Base-by-base conservation (phyloP, 2,113 vertebrate genomes). In the Tragelaphus buxtoni region DNA sequence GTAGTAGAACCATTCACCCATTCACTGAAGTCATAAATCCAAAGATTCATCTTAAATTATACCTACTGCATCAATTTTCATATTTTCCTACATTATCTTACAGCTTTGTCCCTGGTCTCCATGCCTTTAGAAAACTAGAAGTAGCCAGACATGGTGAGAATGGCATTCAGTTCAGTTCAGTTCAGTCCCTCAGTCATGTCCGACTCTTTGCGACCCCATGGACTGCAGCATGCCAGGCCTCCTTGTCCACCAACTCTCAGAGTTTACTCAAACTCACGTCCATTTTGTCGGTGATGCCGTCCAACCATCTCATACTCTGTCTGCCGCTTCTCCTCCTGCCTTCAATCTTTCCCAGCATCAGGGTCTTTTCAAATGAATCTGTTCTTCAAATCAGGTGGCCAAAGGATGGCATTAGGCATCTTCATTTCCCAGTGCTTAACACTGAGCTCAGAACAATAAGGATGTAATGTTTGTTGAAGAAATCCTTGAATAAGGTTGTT, bases 311-410 rank as follows among this genome's bases (percentile, higher is more conserved):
- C 65, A 72, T 6, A 22, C 35, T 39, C n/a, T 39, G 65, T 69
- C 5, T 1, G n/a, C n/a, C 0, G 0, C n/a, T 39, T 39, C 20
- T 72, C 4, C 5, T 39, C 35, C 65, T 0, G 0, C 61, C 32
- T n/a, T 65, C 61, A 65, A 18, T n/a, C 61, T n/a, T 65, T 65
- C 16, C 32, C 32, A 65, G 30, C 32, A n/a, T 63, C 61, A 63
- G 61, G 14, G 32, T 63, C 30, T 63, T 63, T 63, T n/a, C 30
- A 63, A n/a, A 63, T 63, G 14, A n/a, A 32, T 18, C 16, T 9
- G 61, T 65, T 65, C 16, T 65, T 65, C 0, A 0, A 32, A n/a
- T 65, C 32, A 65, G 61, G 61, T 65, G 61, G 16, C 61, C 61
- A 65, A 39, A 28, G 35, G 22, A 55, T 32, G 65, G 9, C 65